Conservation (phyloP, 1,140 invertebrate species). For the Pogonognathellus flavescens region DNA sequence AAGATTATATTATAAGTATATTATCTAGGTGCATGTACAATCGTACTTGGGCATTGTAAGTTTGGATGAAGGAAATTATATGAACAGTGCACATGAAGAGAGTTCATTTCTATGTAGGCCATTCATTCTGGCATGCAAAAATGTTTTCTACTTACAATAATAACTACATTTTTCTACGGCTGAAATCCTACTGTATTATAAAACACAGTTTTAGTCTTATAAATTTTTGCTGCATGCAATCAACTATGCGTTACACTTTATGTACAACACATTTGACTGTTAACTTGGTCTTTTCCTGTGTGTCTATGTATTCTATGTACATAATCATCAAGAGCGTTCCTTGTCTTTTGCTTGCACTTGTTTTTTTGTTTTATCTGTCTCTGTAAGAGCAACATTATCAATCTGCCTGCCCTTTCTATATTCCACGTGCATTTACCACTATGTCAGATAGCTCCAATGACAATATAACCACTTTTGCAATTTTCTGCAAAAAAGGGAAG, state of each 20-base stretch:
- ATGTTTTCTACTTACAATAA: neutral
- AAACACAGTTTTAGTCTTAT: neutral
- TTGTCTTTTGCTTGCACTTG: too few relatives aligned
- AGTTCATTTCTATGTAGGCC: neutral
- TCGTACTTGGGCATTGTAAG: neutral
- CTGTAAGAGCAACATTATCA: too few relatives aligned
- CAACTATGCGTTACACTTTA: neutral
- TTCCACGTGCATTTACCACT: slow-evolving; percentile 36
- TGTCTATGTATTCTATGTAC: too few relatives aligned
- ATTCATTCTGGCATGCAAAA: neutral
- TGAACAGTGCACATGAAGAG: neutral
- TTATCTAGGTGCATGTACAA: too few relatives aligned
- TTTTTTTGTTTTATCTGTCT: too few relatives aligned
- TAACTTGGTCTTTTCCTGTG: neutral
- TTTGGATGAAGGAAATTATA: neutral
- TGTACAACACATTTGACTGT: neutral
- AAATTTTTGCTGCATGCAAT: neutral
- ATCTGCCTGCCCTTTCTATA: too few relatives aligned
- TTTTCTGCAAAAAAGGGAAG: neutral
- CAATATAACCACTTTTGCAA: neutral
- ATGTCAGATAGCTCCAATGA: slow-evolving; percentile 16
- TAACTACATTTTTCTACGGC: neutral
- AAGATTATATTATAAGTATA: too few relatives aligned
- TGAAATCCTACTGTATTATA: neutral
- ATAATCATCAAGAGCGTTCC: too few relatives aligned